Base-by-base conservation (phyloP, 2,888 invertebrate species). In the Chloromyia formosa region DNA sequence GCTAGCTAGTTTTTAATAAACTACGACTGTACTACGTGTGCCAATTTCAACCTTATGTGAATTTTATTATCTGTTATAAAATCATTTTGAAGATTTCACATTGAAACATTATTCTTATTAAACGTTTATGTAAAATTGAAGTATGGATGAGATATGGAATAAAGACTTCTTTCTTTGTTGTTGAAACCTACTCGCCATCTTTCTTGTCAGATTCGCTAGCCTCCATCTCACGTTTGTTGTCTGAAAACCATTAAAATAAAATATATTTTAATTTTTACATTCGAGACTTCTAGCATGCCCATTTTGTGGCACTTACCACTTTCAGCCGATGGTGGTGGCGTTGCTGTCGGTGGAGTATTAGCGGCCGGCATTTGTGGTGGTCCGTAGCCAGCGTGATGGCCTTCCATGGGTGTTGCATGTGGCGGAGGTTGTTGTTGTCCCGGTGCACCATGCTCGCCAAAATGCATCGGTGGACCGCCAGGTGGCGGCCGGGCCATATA, bases 161-260 rank as follows among this genome's bases (percentile, higher is more conserved):
- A n/a, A n/a, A 35, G 7, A 35, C 7, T 35, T 35, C 27, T 4
- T 2, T 2, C 7, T 35, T 35, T 35, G 27, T n/a, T n/a, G n/a
- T n/a, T n/a, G n/a, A n/a, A n/a, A 7, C 27, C 79, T 80, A 84
- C 76, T 84, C 84, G 49, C 81, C 75, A 73, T 85, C 85, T 64
- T 82, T 83, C 75, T 85, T 84, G n/a, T 85, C 85, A 20, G 78
- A 45, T 10, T 85, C 85, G 3, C 75, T 82, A 60, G 23, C 73
- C 42, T 79, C 78, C 23, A 66, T 69, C 23, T 79, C 78, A 9
- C 77, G 78, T 60, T 81, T 81, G 9, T 73, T 76, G 40, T 79
- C 80, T 78, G 42, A 53, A 77, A 74, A 53, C 73, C 22, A 20
- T 9, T 14, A 22, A 58, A 3, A 53, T 40, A 40, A 49, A 72